Conservation (phyloP, 2,888 invertebrate genomes). For the Horisme vitalbata region DNA sequence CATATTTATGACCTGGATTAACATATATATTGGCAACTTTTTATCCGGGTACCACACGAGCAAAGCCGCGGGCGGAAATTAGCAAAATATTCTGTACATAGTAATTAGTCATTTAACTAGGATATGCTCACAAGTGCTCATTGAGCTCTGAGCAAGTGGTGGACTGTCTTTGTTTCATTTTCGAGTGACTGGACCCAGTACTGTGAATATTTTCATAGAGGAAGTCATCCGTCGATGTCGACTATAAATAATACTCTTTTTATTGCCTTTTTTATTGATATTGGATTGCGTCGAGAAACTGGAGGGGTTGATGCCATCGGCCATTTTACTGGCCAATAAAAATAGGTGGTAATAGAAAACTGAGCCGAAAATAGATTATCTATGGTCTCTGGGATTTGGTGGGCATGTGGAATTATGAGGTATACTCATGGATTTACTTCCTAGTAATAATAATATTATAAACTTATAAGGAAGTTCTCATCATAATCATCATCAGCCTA, state of each 20-base stretch:
- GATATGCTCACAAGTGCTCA: too few relatives aligned
- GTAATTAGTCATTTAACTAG: too few relatives aligned
- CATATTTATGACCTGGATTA: too few relatives aligned
- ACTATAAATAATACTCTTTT: conserved; percentile 73
- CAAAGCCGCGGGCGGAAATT: too few relatives aligned
- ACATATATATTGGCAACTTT: too few relatives aligned
- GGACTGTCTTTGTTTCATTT: neutral
- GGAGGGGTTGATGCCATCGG: conserved; percentile 48
- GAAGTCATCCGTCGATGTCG: conserved; percentile 38
- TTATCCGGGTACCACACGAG: too few relatives aligned
- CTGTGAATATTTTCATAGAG: conserved; percentile 9
- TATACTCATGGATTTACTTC: neutral
- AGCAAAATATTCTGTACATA: too few relatives aligned
- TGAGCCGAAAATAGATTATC: conserved; percentile 37
- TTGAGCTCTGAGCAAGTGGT: too few relatives aligned
- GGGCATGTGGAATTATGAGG: neutral
- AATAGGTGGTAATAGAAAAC: conserved; percentile 51
- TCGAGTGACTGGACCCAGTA: conserved; percentile 12
- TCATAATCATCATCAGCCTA: too few relatives aligned
- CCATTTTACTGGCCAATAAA: conserved; percentile 55
- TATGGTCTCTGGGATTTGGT: conserved; percentile 23
- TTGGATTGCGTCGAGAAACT: conserved; percentile 64
- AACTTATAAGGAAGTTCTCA: too few relatives aligned
- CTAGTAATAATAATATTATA: too few relatives aligned
- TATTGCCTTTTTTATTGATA: conserved; percentile 72